Percentiles rank a stretch among this genome's conserved stretches.
These are phyloP conservation scores for Mythimna pallens DNA, from an alignment of 2,888 invertebrate species.

Conservation along the genomic window DNA sequence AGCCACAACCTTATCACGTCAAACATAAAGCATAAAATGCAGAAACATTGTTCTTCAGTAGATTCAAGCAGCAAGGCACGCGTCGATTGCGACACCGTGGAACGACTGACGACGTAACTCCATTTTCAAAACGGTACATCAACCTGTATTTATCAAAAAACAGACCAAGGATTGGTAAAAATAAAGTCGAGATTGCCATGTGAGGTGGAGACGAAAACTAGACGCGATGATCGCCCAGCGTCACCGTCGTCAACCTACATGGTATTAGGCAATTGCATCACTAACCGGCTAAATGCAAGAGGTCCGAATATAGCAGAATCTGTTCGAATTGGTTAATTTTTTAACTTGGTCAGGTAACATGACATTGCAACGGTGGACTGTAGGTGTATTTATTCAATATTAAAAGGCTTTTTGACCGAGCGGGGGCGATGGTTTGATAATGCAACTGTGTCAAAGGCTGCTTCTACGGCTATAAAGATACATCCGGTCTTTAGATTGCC, in stretches of 20 bases:
- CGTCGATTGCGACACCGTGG: conserved; percentile 84
- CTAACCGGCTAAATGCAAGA: conserved; percentile 70
- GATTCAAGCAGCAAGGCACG: conserved; percentile 78
- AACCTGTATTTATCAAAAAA: conserved; percentile 49
- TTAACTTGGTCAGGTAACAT: conserved; percentile 65
- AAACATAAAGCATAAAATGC: conserved; percentile 70
- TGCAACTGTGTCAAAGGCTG: conserved; percentile 83
- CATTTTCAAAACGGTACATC: conserved; percentile 77
- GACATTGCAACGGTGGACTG: conserved; percentile 76
- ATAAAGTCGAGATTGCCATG: conserved; percentile 68
- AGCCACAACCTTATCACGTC: conserved; percentile 59
- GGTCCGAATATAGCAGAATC: conserved; percentile 49
- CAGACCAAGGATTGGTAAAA: conserved; percentile 42
- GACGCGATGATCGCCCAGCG: conserved; percentile 77
- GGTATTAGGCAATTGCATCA: conserved; percentile 83
- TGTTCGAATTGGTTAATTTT: conserved; percentile 53
- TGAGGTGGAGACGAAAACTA: conserved; percentile 65
- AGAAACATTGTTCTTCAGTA: conserved; percentile 46
- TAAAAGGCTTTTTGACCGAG: conserved; percentile 78
- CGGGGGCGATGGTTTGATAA: conserved; percentile 81
- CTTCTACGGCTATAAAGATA: conserved; percentile 70
- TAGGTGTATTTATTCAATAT: conserved; percentile 85
- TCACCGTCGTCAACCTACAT: conserved; percentile 83
- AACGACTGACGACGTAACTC: conserved; percentile 69
- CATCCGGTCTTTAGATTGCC: conserved; percentile 78